phyloP scores from a whole-genome alignment of 2,797 vertebrate species.

The Gobio occitaniae region DNA sequence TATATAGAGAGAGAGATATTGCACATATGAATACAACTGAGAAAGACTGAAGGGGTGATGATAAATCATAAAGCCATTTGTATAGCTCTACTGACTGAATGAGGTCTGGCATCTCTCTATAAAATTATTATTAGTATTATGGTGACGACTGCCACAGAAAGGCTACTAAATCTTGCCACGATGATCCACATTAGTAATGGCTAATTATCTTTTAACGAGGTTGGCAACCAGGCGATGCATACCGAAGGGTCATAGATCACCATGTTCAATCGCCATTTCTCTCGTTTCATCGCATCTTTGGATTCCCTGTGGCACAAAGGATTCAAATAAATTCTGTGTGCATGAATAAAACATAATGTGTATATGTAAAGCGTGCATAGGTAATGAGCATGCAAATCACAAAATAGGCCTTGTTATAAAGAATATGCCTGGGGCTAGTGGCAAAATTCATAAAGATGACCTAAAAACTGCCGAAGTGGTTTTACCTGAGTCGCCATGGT shows the following conservation, averaged over 20 bases:
- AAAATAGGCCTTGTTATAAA: slow-evolving; percentile 15
- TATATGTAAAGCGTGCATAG: slow-evolving; percentile 31
- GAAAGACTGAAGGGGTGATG: slow-evolving; percentile 44
- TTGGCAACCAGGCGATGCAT: slow-evolving; percentile 60
- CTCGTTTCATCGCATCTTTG: slow-evolving; percentile 13
- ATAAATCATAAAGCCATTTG: slow-evolving; percentile 58
- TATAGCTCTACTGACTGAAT: slow-evolving; percentile 63
- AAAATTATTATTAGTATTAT: slow-evolving; percentile 68
- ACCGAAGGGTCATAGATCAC: slow-evolving; percentile 61
- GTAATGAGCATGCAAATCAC: slow-evolving; percentile 18
- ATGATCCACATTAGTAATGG: slow-evolving; percentile 75
- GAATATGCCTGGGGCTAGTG: slow-evolving; percentile 8
- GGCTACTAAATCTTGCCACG: slow-evolving; percentile 69
- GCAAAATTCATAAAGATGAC: slow-evolving; percentile 25
- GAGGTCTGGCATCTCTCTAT: slow-evolving; percentile 59
- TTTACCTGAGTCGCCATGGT: slow-evolving; percentile 32
- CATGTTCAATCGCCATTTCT: slow-evolving; percentile 26
- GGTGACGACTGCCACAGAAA: slow-evolving; percentile 61
- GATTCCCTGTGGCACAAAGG: slow-evolving; percentile 11
- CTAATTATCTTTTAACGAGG: slow-evolving; percentile 75
- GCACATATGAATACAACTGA: slow-evolving; percentile 42
- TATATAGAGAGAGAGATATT: neutral
- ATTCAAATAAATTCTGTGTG: neutral
- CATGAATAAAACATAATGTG: slow-evolving; percentile 48
- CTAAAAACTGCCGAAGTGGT: slow-evolving; percentile 26